phyloP scores from a whole-genome alignment of 2,888 invertebrate species.

The Drosophila trichaetosa region DNA sequence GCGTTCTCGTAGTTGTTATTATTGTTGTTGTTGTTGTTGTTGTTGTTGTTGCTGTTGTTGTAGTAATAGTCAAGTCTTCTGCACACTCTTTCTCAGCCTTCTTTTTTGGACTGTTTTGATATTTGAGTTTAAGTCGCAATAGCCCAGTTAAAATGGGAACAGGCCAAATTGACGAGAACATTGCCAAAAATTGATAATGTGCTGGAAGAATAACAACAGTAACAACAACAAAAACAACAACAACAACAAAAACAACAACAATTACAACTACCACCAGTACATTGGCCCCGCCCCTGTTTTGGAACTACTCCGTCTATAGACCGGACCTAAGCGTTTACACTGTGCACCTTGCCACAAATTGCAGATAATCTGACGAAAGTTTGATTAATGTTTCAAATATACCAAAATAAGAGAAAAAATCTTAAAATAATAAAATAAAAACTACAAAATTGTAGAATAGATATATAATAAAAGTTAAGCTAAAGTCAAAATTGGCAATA shows the following conservation, averaged over 20 bases:
- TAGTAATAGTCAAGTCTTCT: slow-evolving; percentile 30
- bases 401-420: too few relatives aligned
- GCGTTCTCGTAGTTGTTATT: slow-evolving; percentile 33
- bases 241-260: background rate
- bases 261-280: slow-evolving; percentile 31
- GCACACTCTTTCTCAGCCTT: slow-evolving; percentile 7
- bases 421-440: background rate
- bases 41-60: slow-evolving; percentile 27
- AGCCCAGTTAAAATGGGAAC: slow-evolving; percentile 79
- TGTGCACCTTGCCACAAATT: background rate
- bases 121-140: slow-evolving; percentile 73
- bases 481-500: background rate
- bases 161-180: slow-evolving; percentile 51
- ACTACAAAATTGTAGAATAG: background rate
- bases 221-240: slow-evolving; percentile 7
- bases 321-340: slow-evolving; percentile 2
- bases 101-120: slow-evolving; percentile 36
- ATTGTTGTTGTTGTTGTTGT: slow-evolving; percentile 15
- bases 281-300: slow-evolving; percentile 30
- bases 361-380: too few relatives aligned
- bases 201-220: background rate
- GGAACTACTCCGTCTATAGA: slow-evolving; percentile 1
- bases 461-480: background rate
- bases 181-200: slow-evolving; percentile 59
- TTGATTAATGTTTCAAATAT: too few relatives aligned